phyloP scores from a whole-genome alignment of 2,113 vertebrate species.

The Lophochroa leadbeateri region DNA sequence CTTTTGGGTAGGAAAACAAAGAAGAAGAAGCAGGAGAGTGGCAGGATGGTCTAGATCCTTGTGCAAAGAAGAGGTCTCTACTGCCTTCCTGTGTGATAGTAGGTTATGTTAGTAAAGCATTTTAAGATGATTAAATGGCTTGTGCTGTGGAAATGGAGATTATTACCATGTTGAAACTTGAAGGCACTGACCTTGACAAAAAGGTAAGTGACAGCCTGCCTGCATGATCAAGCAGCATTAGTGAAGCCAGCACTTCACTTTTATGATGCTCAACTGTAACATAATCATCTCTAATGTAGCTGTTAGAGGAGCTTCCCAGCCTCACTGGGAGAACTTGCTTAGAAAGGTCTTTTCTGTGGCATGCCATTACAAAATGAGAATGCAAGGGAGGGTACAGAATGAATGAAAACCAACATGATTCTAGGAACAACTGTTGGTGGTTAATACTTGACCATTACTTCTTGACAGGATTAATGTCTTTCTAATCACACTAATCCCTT shows the following conservation, averaged over 20 bases:
- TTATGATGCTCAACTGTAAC: neutral
- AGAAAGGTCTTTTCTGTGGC: conserved; percentile 2
- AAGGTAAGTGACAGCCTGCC: neutral
- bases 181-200: conserved; percentile 27
- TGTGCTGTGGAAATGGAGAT: conserved; percentile 6
- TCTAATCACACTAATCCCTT: conserved; percentile 74
- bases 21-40: no score
- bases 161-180: neutral
- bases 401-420: conserved; percentile 60
- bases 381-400: neutral
- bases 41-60: no score
- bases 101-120: neutral
- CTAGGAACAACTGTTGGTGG: conserved; percentile 57
- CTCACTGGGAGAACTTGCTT: conserved; percentile 21
- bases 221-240: conserved; percentile 2
- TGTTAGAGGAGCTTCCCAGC: conserved; percentile 29
- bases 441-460: conserved; percentile 73
- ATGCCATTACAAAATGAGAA: conserved; percentile 69
- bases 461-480: conserved; percentile 72
- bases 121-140: conserved; percentile 9
- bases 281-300: conserved; percentile 58
- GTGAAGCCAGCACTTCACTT: conserved; percentile 24
- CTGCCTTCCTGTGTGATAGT: neutral
- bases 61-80: no score
- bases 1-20: no score